phyloP scores from a whole-genome alignment of 2,797 vertebrate genomes.

The Alcedo quadribrachys region DNA sequence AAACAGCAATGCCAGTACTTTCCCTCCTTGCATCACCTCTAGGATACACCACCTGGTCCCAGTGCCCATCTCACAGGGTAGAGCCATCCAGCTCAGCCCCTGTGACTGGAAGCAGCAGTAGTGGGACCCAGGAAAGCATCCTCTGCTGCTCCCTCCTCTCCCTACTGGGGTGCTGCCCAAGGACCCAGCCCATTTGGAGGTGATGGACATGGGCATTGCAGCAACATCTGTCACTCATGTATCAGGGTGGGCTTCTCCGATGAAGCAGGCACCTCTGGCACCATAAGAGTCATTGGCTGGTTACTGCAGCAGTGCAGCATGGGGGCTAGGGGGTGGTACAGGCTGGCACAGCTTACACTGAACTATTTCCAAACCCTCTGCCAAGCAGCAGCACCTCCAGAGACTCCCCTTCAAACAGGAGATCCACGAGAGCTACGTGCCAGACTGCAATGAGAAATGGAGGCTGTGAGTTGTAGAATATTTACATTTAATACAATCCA shows the following conservation, averaged over 20 bases:
- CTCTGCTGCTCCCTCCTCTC: fast-evolving
- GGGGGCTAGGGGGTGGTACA: fast-evolving
- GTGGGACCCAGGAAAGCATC: not conserved
- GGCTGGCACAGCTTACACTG: not conserved
- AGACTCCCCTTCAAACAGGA: constrained; percentile 45
- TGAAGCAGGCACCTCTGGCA: fast-evolving
- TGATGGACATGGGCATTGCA: fast-evolving
- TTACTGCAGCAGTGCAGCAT: fast-evolving
- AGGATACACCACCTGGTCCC: not conserved
- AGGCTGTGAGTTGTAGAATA: constrained; percentile 28
- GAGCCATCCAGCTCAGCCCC: not conserved
- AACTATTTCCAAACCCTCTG: not conserved
- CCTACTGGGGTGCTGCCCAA: not conserved
- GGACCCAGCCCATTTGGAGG: not conserved
- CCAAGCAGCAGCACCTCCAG: constrained; percentile 21
- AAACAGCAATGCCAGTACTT: not conserved
- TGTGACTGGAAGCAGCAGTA: not conserved
- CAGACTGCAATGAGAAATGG: constrained; percentile 19
- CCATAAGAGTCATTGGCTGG: fast-evolving
- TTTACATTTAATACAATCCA: constrained; percentile 71
- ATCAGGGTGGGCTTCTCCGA: not conserved
- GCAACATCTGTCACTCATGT: not conserved
- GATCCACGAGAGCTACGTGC: not conserved
- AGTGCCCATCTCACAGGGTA: fast-evolving
- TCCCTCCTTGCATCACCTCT: fast-evolving